phyloP scores from a whole-genome alignment of 2,797 vertebrate species.

The Pipistrellus nathusii region DNA sequence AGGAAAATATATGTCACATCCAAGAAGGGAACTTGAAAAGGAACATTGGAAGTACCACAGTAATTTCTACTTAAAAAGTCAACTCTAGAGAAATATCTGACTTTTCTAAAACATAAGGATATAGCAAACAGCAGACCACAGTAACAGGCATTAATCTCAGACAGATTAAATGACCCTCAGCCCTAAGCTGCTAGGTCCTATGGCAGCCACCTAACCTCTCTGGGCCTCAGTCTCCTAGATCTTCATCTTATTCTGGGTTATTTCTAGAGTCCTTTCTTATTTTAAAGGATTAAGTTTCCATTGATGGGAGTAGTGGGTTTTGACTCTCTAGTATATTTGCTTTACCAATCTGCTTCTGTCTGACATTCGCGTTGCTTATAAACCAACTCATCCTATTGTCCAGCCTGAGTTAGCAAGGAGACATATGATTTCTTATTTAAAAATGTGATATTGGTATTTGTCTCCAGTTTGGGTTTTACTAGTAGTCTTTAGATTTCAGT shows the following conservation, averaged over 20 bases:
- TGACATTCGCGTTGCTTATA: not conserved
- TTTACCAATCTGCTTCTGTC: not conserved
- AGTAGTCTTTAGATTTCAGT: not conserved
- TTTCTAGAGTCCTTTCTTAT: not conserved
- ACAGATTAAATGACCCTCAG: not conserved
- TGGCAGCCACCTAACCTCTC: not conserved
- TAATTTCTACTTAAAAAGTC: conserved; percentile 35
- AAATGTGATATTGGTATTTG: not conserved
- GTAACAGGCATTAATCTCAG: not conserved
- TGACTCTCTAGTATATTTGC: not conserved
- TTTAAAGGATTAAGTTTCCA: not conserved
- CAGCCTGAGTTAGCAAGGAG: not conserved
- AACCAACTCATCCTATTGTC: not conserved
- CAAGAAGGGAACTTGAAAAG: not conserved
- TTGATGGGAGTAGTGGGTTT: not conserved
- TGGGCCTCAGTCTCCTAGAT: not conserved
- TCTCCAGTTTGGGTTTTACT: not conserved
- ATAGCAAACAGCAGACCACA: not conserved
- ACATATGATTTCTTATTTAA: conserved; percentile 20
- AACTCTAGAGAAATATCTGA: not conserved
- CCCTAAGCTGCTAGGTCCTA: not conserved
- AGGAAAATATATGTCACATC: not conserved
- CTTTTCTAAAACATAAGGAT: not conserved
- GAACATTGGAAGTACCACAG: not conserved
- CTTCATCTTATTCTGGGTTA: not conserved